A percentile compares a stretch with the other conserved stretches of the same genome.
Evolutionary conservation across 2,888 invertebrate genomes (phyloP).

Genomic region (Antheraea assamensis): DNA sequence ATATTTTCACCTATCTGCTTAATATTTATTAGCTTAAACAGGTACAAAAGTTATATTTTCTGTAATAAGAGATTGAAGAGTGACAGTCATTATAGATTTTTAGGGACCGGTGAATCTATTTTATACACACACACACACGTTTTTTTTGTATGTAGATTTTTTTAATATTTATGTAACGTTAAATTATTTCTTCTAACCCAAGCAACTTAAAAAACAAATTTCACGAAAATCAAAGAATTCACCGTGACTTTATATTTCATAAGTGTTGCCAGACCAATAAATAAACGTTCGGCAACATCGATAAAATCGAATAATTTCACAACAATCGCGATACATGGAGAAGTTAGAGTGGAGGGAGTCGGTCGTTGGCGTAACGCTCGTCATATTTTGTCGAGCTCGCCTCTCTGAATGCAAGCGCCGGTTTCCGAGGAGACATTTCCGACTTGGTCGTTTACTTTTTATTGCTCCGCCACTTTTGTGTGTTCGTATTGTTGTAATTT

Average conservation of each 20-base stretch:
- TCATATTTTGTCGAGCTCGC: slow-evolving; percentile 8
- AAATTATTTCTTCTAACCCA: no score
- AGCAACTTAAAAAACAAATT: no score
- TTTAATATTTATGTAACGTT: no score
- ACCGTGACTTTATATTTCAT: not conserved
- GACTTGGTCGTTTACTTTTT: slow-evolving; percentile 13
- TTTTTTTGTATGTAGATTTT: no score
- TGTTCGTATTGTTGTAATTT: slow-evolving; percentile 14
- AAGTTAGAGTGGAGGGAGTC: not conserved
- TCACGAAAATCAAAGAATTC: no score
- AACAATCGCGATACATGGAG: not conserved
- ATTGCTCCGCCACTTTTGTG: slow-evolving; percentile 6
- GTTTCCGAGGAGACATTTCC: slow-evolving; percentile 14
- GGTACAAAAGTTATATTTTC: not conserved
- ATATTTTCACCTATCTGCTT: not conserved
- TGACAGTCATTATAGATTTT: no score
- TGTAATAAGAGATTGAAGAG: no score
- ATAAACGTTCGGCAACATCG: not conserved
- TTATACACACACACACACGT: no score
- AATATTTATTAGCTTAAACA: not conserved
- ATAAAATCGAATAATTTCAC: slow-evolving; percentile 3
- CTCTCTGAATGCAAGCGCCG: slow-evolving; percentile 1
- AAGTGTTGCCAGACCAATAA: not conserved
- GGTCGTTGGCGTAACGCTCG: not conserved
- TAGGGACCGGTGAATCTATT: no score